These are phyloP conservation scores for Coelopa frigida DNA, from an alignment of 1,140 invertebrate species.

Conservation along the genomic window DNA sequence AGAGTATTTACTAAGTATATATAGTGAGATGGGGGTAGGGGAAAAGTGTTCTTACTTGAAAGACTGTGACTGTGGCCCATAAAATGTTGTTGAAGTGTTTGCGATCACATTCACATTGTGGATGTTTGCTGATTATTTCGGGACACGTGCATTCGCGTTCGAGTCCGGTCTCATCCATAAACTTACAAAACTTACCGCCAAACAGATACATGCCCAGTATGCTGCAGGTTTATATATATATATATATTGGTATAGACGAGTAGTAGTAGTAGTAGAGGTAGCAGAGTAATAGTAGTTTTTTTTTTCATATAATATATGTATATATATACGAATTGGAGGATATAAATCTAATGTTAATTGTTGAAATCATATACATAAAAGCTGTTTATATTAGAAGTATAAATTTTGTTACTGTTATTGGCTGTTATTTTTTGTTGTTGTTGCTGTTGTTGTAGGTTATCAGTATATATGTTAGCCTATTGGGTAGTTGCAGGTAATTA, in stretches of 20 bases:
- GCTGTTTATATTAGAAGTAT: too few species aligned
- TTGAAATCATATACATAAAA: too few species aligned
- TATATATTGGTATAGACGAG: slow-evolving; percentile 10
- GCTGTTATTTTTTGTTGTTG: too few species aligned
- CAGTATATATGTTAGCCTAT: too few species aligned
- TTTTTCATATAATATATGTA: background rate
- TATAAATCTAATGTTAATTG: too few species aligned
- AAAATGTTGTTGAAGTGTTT: slow-evolving; percentile 97
- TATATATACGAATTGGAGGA: too few species aligned
- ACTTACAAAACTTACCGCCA: slow-evolving; percentile 98
- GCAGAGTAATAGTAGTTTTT: background rate
- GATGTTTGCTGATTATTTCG: slow-evolving; percentile 77
- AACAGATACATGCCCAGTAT: slow-evolving; percentile 98
- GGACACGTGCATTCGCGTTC: slow-evolving; percentile 83
- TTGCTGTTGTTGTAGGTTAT: too few species aligned
- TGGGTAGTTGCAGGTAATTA: too few species aligned
- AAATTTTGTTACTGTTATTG: too few species aligned
- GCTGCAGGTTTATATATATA: slow-evolving; percentile 53
- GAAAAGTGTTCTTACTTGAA: slow-evolving; percentile 83
- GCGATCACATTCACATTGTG: slow-evolving; percentile 87
- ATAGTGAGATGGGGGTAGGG: background rate
- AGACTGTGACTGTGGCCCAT: slow-evolving; percentile 92
- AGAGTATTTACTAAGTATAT: background rate
- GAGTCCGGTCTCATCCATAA: slow-evolving; percentile 76
- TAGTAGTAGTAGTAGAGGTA: slow-evolving; percentile 7